Evolutionary conservation across 2,797 vertebrate genomes (phyloP), one percentile per base, ranked within the genome.

Genomic region (Crotalus adamanteus): DNA sequence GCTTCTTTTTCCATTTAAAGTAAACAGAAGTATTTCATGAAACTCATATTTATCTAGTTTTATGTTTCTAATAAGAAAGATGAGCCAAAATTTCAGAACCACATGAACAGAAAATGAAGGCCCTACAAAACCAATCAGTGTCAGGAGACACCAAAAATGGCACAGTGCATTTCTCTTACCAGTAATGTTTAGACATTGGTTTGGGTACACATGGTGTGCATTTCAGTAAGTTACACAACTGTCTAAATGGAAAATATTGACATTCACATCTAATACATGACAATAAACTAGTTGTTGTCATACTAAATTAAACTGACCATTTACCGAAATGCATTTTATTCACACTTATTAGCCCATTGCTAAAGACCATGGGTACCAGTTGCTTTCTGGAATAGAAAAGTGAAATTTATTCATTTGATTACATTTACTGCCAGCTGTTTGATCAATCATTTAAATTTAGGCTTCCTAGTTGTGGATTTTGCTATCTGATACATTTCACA

Each of bases 11-110:
- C 0, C 85, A 94, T 93, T 31, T 89, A 90, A 89, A 89, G 47
- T 91, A 55, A 47, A 87, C 88, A 92, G 53, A 90, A 78, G 28
- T 47, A 92, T 88, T 83, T 59, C 51, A 83, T 1, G 37, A 87
- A 90, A 37, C 16, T 9, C 65, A 93, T 94, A 88, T 0, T 94
- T 90, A 92, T 85, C 22, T 63, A 90, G 51, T 61, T 28, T 18
- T 4, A 5, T 92, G 88, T 94, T 96, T 96, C 89, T 92, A 91
- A 47, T 88, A 94, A 91, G 61, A 88, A 88, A 94, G 92, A n/a
- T 11, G 9, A 93, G 55, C 92, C 91, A 94, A 63, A 91, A 92
- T 95, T 88, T 37, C 91, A 88, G 94, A 94, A 42, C 65, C 90
- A 57, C 26, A 28, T 85, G 86, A 55, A 31, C 6, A 90, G 88